phyloP scores from a whole-genome alignment of 2,888 invertebrate genomes.

The Perdita meconis region DNA sequence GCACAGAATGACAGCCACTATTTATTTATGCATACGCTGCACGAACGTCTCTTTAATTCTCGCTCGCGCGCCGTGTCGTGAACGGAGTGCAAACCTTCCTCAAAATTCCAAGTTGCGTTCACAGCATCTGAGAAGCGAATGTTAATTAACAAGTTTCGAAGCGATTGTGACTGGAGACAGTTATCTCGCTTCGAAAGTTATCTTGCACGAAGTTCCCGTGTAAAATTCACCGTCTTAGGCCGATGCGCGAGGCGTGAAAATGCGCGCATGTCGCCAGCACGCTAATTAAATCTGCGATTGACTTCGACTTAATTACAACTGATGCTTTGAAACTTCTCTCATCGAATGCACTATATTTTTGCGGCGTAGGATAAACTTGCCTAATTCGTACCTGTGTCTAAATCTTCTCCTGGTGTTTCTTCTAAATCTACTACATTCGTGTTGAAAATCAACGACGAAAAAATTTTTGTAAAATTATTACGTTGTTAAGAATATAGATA shows the following conservation, averaged over 20 bases:
- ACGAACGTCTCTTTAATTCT: no score
- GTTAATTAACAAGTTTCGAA: constrained; percentile 43
- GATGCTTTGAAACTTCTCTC: background rate
- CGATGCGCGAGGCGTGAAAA: constrained; percentile 3
- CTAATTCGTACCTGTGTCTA: background rate
- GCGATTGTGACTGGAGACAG: constrained; percentile 10
- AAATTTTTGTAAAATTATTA: no score
- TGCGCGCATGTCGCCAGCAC: background rate
- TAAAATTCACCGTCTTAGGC: constrained; percentile 31
- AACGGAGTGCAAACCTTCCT: background rate
- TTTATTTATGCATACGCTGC: no score
- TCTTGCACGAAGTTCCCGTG: background rate
- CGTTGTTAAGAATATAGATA: no score
- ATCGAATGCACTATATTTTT: background rate
- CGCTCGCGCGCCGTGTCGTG: background rate
- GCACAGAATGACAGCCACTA: no score
- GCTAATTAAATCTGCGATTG: constrained; percentile 25
- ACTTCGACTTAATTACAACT: constrained; percentile 20
- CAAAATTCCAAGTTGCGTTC: constrained; percentile 7
- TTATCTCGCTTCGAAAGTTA: constrained; percentile 19
- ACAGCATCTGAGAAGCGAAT: background rate
- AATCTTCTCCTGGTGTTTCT: background rate
- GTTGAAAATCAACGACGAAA: no score
- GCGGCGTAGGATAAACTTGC: no score
- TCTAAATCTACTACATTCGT: no score